These are phyloP conservation scores for Chymomyza costata DNA, from an alignment of 1,140 invertebrate genomes.

Conservation along the genomic window DNA sequence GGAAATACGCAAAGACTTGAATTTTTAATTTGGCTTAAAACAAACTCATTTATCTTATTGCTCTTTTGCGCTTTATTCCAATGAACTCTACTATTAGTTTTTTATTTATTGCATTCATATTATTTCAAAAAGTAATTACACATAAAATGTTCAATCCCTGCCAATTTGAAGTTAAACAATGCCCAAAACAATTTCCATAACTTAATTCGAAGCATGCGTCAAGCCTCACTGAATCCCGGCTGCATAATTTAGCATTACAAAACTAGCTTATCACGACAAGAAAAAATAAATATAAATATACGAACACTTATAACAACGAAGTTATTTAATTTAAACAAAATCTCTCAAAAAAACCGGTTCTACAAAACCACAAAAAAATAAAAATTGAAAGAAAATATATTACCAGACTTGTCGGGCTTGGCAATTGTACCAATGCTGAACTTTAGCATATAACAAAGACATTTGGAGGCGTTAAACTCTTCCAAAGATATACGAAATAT, in stretches of 20 bases:
- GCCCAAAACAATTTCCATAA: background rate
- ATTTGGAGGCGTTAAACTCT: no score
- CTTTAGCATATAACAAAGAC: slow-evolving; percentile 65
- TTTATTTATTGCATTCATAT: no score
- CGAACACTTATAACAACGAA: slow-evolving; percentile 21
- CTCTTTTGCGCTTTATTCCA: no score
- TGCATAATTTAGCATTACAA: slow-evolving; percentile 43
- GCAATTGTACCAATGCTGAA: slow-evolving; percentile 46
- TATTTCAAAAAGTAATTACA: no score
- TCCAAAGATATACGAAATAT: no score
- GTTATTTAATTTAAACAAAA: slow-evolving; percentile 52
- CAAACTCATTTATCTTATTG: no score
- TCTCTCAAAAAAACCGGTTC: slow-evolving; percentile 52
- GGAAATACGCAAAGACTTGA: no score
- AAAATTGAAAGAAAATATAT: slow-evolving; percentile 18
- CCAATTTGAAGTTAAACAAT: slow-evolving; percentile 29
- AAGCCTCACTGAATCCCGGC: slow-evolving; percentile 34
- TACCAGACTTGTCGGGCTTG: no score
- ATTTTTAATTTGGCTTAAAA: no score
- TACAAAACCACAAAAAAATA: slow-evolving; percentile 18
- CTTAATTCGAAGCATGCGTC: slow-evolving; percentile 22
- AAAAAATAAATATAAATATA: slow-evolving; percentile 1
- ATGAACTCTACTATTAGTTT: no score
- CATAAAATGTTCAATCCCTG: no score
- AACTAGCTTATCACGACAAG: slow-evolving; percentile 40